Evolutionary conservation across 2,113 vertebrate genomes (phyloP).

Genomic region (Corydoras sp.): DNA sequence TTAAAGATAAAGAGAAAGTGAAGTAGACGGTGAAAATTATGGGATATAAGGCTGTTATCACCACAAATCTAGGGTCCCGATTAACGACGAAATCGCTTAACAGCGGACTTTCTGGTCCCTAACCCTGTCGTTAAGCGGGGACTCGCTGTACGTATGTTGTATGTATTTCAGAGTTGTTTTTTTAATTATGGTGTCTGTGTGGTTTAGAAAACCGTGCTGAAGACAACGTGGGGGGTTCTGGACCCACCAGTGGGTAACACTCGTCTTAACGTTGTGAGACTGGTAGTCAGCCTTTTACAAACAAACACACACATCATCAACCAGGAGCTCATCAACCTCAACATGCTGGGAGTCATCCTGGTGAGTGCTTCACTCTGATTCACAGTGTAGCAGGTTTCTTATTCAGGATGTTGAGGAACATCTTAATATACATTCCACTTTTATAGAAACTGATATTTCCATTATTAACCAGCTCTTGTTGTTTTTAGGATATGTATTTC

Average conservation of each 20-base stretch:
- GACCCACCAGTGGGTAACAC: conserved; percentile 96
- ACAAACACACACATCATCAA: conserved; percentile 86
- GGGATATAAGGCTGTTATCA: too few relatives aligned
- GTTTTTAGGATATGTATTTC: conserved; percentile 92
- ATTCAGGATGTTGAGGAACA: too few relatives aligned
- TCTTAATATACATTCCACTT: neutral
- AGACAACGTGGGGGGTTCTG: conserved; percentile 93
- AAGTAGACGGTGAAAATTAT: too few relatives aligned
- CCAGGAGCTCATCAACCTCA: conserved; percentile 88
- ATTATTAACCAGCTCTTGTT: neutral
- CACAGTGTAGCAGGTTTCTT: neutral
- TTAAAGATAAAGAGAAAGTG: too few relatives aligned
- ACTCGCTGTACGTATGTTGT: too few relatives aligned
- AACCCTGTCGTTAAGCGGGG: too few relatives aligned
- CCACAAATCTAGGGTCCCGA: too few relatives aligned
- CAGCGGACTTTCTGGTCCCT: too few relatives aligned
- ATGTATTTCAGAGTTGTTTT: too few relatives aligned
- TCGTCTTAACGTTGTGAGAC: conserved; percentile 85
- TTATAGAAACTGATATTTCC: neutral
- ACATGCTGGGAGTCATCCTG: conserved; percentile 90
- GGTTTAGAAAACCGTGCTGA: conserved; percentile 85
- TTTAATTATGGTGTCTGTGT: conserved; percentile 3
- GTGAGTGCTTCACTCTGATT: conserved; percentile 63
- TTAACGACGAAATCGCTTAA: too few relatives aligned
- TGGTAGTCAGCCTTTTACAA: conserved; percentile 92